Percentiles rank a stretch among this genome's conserved stretches.
These are phyloP conservation scores for Atrichornis clamosus DNA, from an alignment of 2,113 vertebrate species.

Conservation along the genomic window DNA sequence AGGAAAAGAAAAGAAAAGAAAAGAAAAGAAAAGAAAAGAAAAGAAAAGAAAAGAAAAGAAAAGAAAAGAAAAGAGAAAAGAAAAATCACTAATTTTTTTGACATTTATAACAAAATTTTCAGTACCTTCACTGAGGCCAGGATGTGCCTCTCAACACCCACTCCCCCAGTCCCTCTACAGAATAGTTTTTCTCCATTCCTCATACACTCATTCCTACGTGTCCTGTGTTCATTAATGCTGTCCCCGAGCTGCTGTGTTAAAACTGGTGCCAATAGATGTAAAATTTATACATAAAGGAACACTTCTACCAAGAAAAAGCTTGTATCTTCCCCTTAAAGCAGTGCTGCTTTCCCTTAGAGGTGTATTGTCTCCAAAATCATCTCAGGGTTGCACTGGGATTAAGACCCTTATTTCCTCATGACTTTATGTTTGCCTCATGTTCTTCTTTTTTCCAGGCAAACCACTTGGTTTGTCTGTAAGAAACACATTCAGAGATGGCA, in stretches of 20 bases:
- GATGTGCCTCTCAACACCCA: too few relatives aligned
- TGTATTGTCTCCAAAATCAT: background rate
- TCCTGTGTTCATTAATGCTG: background rate
- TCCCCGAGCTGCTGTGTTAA: background rate
- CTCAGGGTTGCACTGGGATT: background rate
- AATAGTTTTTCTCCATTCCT: background rate
- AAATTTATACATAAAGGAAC: conserved; percentile 18
- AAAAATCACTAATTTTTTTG: background rate
- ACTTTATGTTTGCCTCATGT: background rate
- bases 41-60: background rate
- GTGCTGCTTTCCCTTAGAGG: background rate
- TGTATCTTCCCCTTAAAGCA: background rate
- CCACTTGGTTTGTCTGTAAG: conserved; percentile 22
- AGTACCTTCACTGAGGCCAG: background rate
- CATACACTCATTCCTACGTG: background rate
- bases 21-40: background rate
- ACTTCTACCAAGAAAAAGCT: background rate
- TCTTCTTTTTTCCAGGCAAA: background rate
- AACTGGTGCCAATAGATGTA: background rate
- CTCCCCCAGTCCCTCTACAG: background rate
- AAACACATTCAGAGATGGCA: background rate
- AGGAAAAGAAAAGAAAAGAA: background rate
- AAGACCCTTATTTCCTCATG: background rate
- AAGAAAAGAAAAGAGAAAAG: rapidly evolving
- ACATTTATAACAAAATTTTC: background rate